phyloP scores from a whole-genome alignment of 2,797 vertebrate genomes.

The Phalanger gymnotis region DNA sequence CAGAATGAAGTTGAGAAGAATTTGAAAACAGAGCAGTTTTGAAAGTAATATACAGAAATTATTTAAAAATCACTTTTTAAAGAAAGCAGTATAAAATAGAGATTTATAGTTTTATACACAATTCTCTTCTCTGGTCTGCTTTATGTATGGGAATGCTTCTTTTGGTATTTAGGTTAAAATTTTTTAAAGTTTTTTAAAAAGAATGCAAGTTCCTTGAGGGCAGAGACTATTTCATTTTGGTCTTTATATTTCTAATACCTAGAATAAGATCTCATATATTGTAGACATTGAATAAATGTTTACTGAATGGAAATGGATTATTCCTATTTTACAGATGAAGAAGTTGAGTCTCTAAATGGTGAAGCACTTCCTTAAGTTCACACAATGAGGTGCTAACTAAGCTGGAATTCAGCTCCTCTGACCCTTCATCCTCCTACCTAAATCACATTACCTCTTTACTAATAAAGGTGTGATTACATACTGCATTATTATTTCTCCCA shows the following conservation, averaged over 20 bases:
- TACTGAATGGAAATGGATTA: not conserved
- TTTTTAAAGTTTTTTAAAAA: too few relatives aligned
- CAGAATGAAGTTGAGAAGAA: too few relatives aligned
- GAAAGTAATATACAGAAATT: too few relatives aligned
- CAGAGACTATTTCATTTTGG: too few relatives aligned
- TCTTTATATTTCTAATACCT: not conserved
- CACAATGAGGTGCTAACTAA: not conserved
- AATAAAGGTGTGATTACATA: not conserved
- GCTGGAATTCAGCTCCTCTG: not conserved
- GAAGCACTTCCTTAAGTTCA: not conserved
- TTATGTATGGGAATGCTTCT: too few relatives aligned
- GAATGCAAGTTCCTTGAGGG: not conserved
- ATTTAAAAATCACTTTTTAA: too few relatives aligned
- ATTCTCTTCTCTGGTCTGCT: too few relatives aligned
- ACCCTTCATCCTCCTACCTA: not conserved
- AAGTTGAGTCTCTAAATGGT: not conserved
- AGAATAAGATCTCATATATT: too few relatives aligned
- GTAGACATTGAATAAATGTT: not conserved
- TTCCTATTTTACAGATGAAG: not conserved
- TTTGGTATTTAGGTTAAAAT: too few relatives aligned
- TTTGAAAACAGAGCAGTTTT: too few relatives aligned
- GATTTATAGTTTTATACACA: too few relatives aligned
- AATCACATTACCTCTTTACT: not conserved
- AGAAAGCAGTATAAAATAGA: too few relatives aligned
- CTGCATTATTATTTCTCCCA: not conserved